These are phyloP conservation scores for Calycopis cecrops DNA, from an alignment of 1,140 invertebrate species.

Conservation along the genomic window DNA sequence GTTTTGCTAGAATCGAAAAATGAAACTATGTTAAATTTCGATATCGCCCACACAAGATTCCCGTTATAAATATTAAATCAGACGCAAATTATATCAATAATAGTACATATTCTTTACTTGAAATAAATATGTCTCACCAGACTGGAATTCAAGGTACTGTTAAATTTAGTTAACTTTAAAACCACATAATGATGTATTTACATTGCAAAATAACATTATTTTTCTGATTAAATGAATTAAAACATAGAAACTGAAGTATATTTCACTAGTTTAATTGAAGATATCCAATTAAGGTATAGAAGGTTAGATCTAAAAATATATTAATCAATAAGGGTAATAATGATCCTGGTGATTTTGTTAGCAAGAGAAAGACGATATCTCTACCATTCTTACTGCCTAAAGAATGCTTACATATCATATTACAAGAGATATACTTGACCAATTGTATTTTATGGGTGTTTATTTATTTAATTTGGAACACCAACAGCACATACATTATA, in stretches of 20 bases:
- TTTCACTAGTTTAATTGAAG: too few relatives aligned
- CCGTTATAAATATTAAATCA: slow-evolving; percentile 9
- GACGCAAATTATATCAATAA: neutral
- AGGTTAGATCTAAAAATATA: slow-evolving; percentile 4
- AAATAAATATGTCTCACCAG: slow-evolving; percentile 62
- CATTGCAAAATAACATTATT: neutral
- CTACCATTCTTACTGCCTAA: too few relatives aligned
- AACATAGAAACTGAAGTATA: neutral
- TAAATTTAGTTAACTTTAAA: too few relatives aligned
- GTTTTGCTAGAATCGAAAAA: neutral
- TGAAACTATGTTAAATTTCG: slow-evolving; percentile 5
- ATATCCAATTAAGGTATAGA: too few relatives aligned
- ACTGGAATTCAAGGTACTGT: slow-evolving; percentile 63
- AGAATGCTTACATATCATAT: too few relatives aligned
- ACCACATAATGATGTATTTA: neutral
- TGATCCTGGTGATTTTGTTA: neutral
- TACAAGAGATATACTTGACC: too few relatives aligned
- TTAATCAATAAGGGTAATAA: slow-evolving; percentile 3
- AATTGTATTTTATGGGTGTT: too few relatives aligned
- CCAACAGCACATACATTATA: too few relatives aligned
- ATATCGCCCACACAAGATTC: slow-evolving; percentile 7
- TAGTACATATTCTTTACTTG: neutral
- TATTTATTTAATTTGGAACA: too few relatives aligned
- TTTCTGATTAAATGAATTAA: neutral
- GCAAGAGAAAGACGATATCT: neutral